Evolutionary conservation across 2,113 vertebrate species (phyloP).

Genomic region (Psammodynastes pulverulentus): DNA sequence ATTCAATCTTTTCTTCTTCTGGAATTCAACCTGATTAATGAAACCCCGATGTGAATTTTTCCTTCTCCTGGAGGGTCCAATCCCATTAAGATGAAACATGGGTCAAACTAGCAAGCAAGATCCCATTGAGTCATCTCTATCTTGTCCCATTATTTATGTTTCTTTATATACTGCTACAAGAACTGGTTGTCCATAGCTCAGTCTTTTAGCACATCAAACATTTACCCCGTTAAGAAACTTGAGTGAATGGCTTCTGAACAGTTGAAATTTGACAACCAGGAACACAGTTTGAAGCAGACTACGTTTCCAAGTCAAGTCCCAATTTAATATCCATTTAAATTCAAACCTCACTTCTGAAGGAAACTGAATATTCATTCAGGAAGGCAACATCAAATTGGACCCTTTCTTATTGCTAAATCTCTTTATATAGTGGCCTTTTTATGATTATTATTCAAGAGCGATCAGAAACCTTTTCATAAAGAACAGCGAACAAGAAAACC

Average conservation of each 20-base stretch:
- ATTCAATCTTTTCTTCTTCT: neutral
- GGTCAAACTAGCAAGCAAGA: neutral
- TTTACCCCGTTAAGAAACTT: slow-evolving; percentile 8
- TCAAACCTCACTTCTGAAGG: slow-evolving; percentile 1
- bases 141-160: neutral
- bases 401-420: neutral
- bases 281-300: neutral
- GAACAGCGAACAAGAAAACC: neutral
- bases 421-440: neutral
- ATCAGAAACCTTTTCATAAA: neutral
- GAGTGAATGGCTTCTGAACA: neutral
- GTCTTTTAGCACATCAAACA: neutral
- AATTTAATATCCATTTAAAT: slow-evolving; percentile 18
- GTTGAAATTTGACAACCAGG: neutral
- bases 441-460: neutral
- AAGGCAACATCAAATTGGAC: neutral
- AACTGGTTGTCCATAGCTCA: neutral
- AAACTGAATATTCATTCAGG: slow-evolving; percentile 15
- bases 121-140: no score
- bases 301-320: neutral
- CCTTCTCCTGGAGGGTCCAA: neutral
- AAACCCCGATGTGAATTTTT: neutral
- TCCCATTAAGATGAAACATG: neutral
- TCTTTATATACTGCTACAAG: no score
- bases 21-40: neutral